These are phyloP conservation scores for Rhadina sibilatrix DNA, from an alignment of 2,113 vertebrate genomes.

Conservation along the genomic window DNA sequence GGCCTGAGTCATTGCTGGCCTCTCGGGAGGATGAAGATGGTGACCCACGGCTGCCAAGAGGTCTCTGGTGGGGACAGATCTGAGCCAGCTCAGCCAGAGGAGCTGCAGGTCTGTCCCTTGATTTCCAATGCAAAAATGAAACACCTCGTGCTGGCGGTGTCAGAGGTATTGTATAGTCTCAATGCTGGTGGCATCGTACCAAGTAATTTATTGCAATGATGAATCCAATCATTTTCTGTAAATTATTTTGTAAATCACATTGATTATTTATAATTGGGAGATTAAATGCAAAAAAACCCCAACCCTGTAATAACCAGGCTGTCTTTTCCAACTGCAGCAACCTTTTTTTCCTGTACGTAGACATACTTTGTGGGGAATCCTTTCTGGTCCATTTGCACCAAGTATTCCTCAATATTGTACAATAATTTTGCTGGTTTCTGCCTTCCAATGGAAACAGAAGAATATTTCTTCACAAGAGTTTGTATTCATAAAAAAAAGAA, in stretches of 20 bases:
- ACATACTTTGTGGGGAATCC: constrained; percentile 8
- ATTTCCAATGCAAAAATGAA: background rate
- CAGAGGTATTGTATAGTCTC: background rate
- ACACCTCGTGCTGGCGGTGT: background rate
- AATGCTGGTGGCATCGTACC: background rate
- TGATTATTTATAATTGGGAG: constrained; percentile 62
- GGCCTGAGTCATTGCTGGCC: background rate
- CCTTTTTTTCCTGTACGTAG: background rate
- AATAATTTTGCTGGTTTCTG: constrained; percentile 58
- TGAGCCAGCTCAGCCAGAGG: background rate
- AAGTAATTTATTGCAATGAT: constrained; percentile 67
- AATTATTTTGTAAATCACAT: constrained; percentile 70
- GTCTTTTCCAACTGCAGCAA: constrained; percentile 38
- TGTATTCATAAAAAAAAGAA: constrained; percentile 53
- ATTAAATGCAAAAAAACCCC: constrained; percentile 39
- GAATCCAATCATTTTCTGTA: constrained; percentile 49
- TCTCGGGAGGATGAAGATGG: background rate
- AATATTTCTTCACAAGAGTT: constrained; percentile 69
- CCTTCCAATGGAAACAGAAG: constrained; percentile 57
- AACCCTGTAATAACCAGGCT: background rate
- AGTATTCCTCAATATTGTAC: constrained; percentile 11
- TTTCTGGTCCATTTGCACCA: constrained; percentile 20
- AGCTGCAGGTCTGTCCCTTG: background rate
- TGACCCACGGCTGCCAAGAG: background rate
- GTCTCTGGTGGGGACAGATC: background rate